Evolutionary conservation across 2,113 vertebrate species (phyloP), one percentile per base, ranked within the genome.

Genomic region (Eublepharis macularius): DNA sequence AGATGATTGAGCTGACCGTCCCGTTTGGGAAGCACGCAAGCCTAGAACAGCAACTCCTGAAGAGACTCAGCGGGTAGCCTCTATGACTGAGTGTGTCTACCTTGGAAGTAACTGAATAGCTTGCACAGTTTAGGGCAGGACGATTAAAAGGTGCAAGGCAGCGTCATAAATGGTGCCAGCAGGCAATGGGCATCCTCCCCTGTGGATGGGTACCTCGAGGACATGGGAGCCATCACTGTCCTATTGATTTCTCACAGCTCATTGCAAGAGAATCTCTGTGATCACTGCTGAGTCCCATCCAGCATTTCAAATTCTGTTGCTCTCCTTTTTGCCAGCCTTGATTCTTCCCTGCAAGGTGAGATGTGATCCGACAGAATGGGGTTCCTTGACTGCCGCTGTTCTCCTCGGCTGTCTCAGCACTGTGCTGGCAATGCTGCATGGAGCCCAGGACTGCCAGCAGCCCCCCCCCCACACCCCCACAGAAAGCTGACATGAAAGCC

Each of bases 301-400:
- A 36, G 32, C 47, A 76, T 51, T n/a, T 10, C 7, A 17, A 17
- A 51, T 32, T 54, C 39, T 73, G 16, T 26, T 54, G 32, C 34
- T 76, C 75, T 11, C 75, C 32, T 13, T 3, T 10, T 4, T 9
- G 11, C 9, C 0, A 29, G 68, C 49, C 39, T 75, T 60, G 45
- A 36, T 54, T 0, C 6, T 6, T 45, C 45, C n/a, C 2, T 0
- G 41, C 81, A 82, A 88, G 77, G 51, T 0, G 10, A 69, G 84
- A 86, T 84, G 80, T 0, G 87, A 79, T 87, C 69, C 74, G 84
- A 83, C 54, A 41, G 85, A 49, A 1, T 83, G 90, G 82, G 80
- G 93, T 86, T 91, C 36, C 7, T 73, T 86, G 80, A 86, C 75
- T 85, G 85, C 85, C 87, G 86, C 74, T 78, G 69, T 82, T 90